Base-by-base conservation (phyloP, 1,140 invertebrate genomes). In the Adoxophyes honmai region DNA sequence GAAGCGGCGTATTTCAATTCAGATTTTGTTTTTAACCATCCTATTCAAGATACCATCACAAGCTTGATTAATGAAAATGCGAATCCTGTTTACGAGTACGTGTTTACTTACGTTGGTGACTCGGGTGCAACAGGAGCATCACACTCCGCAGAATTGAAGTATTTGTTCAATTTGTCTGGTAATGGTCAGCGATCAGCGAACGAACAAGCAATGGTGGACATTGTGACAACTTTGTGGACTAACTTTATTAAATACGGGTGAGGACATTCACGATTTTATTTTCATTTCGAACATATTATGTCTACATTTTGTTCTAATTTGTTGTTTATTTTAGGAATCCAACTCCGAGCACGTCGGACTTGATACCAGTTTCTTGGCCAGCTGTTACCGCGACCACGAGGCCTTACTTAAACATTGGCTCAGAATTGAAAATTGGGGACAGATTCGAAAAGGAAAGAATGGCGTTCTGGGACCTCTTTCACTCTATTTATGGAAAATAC, bases 381-480 rank as follows among this genome's bases (percentile, higher is more conserved):
- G 65, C 77, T 10, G 64, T 77, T 0, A 73, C 71, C 5, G 21
- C 21, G 9, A 58, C 68, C 7, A 64, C 62, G 7, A 75, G 79
- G 52, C 82, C 83, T 0, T 81, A 77, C 10, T 34, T 86, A 21
- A 65, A 76, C 0, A 82, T 88, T 4, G 81, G 83, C 53, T 62
- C 66, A 1, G 64, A 83, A 13, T 54, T 86, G 4, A 52, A 54
- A 4, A 57, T 85, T 34, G 69, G 75, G 15, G 57, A 64, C 33
- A 67, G 85, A 54, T 68, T 82, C 4, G 66, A 70, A 52, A 72
- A 78, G 13, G 68, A 83, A 9, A 68, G 85, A 13, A 81, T 81
- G 77, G 81, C 81, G 4, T 86, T 82, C 39, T 88, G 85, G 85
- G 81, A 88, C 37, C 73, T 88, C 1, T 88, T 86, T 48, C 80